These are phyloP conservation scores for Crepidodera aurea DNA, from an alignment of 2,888 invertebrate genomes.

Conservation along the genomic window DNA sequence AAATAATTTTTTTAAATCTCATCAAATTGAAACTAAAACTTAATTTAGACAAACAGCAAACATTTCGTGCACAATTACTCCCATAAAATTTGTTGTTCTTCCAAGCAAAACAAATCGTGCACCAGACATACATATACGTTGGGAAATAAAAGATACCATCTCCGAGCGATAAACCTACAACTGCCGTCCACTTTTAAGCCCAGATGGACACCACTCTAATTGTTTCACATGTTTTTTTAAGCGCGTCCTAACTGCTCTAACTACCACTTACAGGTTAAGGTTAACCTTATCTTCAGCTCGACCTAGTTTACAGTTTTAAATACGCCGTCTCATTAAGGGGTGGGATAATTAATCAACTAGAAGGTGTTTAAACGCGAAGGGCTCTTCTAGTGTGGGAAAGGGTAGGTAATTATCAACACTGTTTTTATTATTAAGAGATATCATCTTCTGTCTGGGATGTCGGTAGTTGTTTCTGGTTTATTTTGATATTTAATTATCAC, in stretches of 20 bases:
- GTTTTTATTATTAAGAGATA: not conserved
- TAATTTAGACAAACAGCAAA: not conserved
- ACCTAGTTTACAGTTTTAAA: not conserved
- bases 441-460: not conserved
- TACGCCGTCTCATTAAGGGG: not conserved
- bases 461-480: not conserved
- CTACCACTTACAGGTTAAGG: slow-evolving; percentile 13
- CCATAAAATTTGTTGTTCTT: not conserved
- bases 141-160: slow-evolving; percentile 27
- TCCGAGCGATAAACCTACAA: slow-evolving; percentile 23
- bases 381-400: slow-evolving; percentile 2
- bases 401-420: slow-evolving; percentile 7
- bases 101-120: slow-evolving; percentile 9
- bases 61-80: slow-evolving; percentile 9
- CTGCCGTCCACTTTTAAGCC: slow-evolving; percentile 16
- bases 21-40: too few relatives aligned
- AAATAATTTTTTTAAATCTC: too few relatives aligned
- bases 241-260: slow-evolving; percentile 9
- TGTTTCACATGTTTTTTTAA: slow-evolving; percentile 27
- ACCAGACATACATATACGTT: slow-evolving; percentile 16
- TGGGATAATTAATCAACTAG: not conserved
- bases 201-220: slow-evolving; percentile 23
- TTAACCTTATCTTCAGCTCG: not conserved
- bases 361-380: not conserved
- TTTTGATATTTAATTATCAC: not conserved